Percentiles rank a stretch among this genome's conserved stretches.
phyloP scores from a whole-genome alignment of 2,113 vertebrate genomes.

The Irena cyanogastra region DNA sequence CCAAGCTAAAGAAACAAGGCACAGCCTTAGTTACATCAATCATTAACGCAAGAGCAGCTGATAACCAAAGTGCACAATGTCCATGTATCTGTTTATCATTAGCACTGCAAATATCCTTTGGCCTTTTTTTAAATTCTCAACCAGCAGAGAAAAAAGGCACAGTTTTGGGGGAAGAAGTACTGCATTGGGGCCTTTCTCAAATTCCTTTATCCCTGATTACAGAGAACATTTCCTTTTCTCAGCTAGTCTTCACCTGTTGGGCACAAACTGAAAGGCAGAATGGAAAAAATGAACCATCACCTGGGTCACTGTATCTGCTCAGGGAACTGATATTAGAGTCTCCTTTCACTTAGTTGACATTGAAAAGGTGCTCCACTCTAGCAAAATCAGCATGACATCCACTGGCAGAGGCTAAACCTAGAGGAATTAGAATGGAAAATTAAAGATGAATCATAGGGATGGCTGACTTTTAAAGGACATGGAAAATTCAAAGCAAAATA shows the following conservation, averaged over 20 bases:
- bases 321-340: not conserved
- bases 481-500: not conserved
- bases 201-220: not conserved
- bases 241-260: not conserved
- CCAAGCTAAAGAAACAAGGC: not conserved
- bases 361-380: not conserved
- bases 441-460: not conserved
- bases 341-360: not conserved
- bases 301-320: not conserved
- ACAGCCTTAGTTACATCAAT: conserved; percentile 1
- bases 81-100: not conserved
- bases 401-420: not conserved
- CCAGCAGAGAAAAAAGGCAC: not conserved
- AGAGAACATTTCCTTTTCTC: not conserved
- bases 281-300: not conserved
- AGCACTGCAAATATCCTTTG: not conserved
- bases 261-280: not conserved
- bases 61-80: not conserved
- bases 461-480: not conserved
- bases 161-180: not conserved
- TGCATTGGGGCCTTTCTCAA: not conserved
- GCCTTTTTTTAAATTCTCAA: not conserved
- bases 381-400: not conserved
- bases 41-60: not conserved
- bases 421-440: not conserved